phyloP scores from a whole-genome alignment of 2,113 vertebrate species.

The Chaetodon trifascialis region DNA sequence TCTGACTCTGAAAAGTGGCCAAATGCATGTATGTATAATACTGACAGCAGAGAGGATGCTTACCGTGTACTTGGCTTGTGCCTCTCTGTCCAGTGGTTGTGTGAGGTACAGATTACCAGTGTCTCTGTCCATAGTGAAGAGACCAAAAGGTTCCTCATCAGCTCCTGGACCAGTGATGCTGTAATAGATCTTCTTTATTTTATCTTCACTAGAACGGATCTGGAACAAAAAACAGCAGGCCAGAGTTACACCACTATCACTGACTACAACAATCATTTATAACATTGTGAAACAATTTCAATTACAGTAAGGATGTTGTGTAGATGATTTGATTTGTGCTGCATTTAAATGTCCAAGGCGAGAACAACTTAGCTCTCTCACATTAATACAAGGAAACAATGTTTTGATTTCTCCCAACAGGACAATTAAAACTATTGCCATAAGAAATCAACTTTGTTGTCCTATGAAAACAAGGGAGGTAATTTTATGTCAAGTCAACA shows the following conservation, averaged over 20 bases:
- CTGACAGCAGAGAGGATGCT: background rate
- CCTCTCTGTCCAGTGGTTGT: constrained; percentile 77
- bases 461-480: background rate
- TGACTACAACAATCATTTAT: background rate
- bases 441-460: background rate
- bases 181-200: constrained; percentile 53
- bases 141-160: constrained; percentile 42
- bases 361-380: too few relatives aligned
- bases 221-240: constrained; percentile 38
- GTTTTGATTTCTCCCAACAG: too few relatives aligned
- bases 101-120: constrained; percentile 69
- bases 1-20: too few relatives aligned
- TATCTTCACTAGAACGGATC: constrained; percentile 75
- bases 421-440: background rate
- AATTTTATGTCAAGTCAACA: background rate
- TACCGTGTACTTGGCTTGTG: constrained; percentile 1
- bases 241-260: background rate
- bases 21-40: too few relatives aligned
- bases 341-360: background rate
- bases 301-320: background rate
- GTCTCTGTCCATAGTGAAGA: constrained; percentile 67
- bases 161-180: constrained; percentile 80
- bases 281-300: background rate
- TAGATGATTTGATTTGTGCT: background rate
- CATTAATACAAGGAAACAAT: background rate